phyloP scores from a whole-genome alignment of 1,140 invertebrate genomes.

The Drosophila pachea region DNA sequence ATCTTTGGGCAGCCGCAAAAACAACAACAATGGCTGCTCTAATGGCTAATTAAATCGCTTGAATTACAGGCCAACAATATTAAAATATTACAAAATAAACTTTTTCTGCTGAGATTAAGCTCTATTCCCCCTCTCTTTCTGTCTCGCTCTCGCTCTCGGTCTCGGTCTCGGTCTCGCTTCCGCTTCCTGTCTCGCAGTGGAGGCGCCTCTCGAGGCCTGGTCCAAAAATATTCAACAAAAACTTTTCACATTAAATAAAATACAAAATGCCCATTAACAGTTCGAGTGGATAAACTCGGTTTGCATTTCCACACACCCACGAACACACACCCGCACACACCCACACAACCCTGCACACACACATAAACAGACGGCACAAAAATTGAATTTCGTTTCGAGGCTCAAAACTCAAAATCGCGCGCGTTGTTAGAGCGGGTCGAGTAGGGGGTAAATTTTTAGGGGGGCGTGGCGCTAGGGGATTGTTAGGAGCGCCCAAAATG shows the following conservation, averaged over 20 bases:
- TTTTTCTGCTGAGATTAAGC: constrained; percentile 60
- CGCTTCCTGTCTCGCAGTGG: neutral
- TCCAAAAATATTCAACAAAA: constrained; percentile 64
- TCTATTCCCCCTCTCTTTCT: too few relatives aligned
- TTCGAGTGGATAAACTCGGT: constrained; percentile 77
- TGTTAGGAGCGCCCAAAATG: constrained; percentile 31
- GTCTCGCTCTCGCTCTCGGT: too few relatives aligned
- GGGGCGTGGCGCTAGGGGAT: constrained; percentile 1
- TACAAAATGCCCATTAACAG: constrained; percentile 78
- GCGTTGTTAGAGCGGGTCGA: constrained; percentile 27
- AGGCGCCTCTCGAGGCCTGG: constrained; percentile 37
- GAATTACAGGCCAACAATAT: constrained; percentile 74
- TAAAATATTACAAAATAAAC: constrained; percentile 76
- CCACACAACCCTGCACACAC: too few relatives aligned
- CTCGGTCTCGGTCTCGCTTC: too few relatives aligned
- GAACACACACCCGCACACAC: constrained; percentile 31
- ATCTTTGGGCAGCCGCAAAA: constrained; percentile 20
- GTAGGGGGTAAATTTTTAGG: constrained; percentile 1
- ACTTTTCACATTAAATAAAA: constrained; percentile 78
- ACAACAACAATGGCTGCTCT: constrained; percentile 30
- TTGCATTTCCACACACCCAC: constrained; percentile 54
- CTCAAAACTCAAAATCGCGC: constrained; percentile 74
- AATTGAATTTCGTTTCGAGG: constrained; percentile 72
- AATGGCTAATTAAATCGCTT: constrained; percentile 75
- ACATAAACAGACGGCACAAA: constrained; percentile 45